phyloP scores from a whole-genome alignment of 2,113 vertebrate species.

The Australoheros scitulus region DNA sequence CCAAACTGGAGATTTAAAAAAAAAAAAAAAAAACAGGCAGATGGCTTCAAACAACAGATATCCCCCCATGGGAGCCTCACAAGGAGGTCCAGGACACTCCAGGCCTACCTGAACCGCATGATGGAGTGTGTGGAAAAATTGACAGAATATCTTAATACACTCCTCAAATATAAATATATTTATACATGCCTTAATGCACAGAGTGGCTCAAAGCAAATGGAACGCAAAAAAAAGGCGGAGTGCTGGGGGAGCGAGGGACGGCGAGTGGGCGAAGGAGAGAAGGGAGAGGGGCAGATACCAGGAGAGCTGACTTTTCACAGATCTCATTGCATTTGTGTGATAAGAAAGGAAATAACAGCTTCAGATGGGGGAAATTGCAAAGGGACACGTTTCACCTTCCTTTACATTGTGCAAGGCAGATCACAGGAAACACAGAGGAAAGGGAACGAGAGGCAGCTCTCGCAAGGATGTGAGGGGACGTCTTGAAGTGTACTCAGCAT shows the following conservation, averaged over 20 bases:
- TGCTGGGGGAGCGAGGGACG: constrained; percentile 22
- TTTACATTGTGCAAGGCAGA: constrained; percentile 51
- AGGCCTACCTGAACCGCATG: constrained; percentile 37
- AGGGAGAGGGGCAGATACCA: constrained; percentile 44
- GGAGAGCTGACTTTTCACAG: constrained; percentile 43
- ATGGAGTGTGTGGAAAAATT: constrained; percentile 14
- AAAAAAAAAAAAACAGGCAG: constrained; percentile 35
- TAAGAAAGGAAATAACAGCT: constrained; percentile 49
- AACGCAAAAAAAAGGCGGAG: background rate
- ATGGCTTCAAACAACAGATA: constrained; percentile 72
- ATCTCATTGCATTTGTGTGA: constrained; percentile 42
- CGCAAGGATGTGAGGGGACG: constrained; percentile 31
- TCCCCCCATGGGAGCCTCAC: constrained; percentile 51
- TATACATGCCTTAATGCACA: constrained; percentile 43
- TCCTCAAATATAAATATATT: constrained; percentile 36
- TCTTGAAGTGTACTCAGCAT: constrained; percentile 31
- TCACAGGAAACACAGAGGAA: constrained; percentile 38
- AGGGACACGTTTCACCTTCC: constrained; percentile 42
- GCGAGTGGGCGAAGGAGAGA: constrained; percentile 42
- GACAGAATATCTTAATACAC: constrained; percentile 43
- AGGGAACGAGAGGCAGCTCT: constrained; percentile 20
- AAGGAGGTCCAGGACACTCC: constrained; percentile 62
- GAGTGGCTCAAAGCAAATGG: constrained; percentile 39
- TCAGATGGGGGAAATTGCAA: constrained; percentile 52
- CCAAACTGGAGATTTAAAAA: constrained; percentile 1